Base-by-base conservation (phyloP, 2,113 vertebrate species). In the Balaenoptera acutorostrata region DNA sequence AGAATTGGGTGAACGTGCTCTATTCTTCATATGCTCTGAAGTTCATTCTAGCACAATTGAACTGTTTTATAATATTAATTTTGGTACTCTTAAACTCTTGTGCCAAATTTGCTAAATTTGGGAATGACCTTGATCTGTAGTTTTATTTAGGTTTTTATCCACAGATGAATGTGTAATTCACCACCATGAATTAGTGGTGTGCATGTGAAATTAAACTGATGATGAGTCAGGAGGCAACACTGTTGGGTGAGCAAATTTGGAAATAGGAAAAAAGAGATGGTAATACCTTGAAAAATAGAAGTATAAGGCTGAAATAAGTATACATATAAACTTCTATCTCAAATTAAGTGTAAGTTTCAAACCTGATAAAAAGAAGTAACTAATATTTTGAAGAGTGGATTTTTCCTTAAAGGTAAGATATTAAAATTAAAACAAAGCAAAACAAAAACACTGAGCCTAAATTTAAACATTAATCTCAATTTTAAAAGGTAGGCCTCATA, bases 401-500 rank as follows among this genome's bases (percentile, higher is more conserved):
- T 90, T 77, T 93, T 66, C 52, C 52, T 44, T 83, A 77, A 41
- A 77, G 31, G 49, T 69, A 74, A 81, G 55, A 52, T 90, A 74
- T 36, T 92, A 96, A 91, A 81, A 81, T 63, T 66, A 95, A 87
- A 68, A 85, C 23, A 46, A 85, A 64, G 75, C 23, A 63, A 78
- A 64, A 88, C 23, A 64, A 44, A 92, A 93, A 52, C 21, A 29
- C 15, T 97, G 36, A 69, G 18, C 33, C 25, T 80, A 93, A 92
- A 74, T 78, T 78, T 92, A 93, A 93, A 95, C 78, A 93, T 41
- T 90, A 59, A n/a, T 84, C n/a, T 88, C 11, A 44, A 20, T 95
- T 94, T 97, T 84, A 78, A 97, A 95, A 89, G 64, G 25, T 63
- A 95, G 29, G 49, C 18, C 25, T 80, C 20, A 66, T 84, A 93